A percentile compares a stretch with the other conserved stretches of the same genome.
Evolutionary conservation across 2,888 invertebrate genomes (phyloP).

Genomic region (Hypselothyrea guttata): DNA sequence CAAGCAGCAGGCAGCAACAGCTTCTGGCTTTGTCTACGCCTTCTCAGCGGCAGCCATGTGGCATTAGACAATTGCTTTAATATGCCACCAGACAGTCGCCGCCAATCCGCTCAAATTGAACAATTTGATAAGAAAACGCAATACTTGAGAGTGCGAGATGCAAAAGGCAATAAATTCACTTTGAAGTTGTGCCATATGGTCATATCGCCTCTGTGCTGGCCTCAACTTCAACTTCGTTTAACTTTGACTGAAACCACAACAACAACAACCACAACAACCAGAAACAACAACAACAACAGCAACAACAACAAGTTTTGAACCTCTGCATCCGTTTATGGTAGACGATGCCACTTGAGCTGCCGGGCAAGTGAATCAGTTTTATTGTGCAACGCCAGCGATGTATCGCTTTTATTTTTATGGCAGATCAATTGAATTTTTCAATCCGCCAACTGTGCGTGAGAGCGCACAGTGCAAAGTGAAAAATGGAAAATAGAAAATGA

Average conservation of each 20-base stretch:
- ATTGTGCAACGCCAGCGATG: conserved; percentile 41
- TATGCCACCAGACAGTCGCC: conserved; percentile 58
- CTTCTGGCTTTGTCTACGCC: conserved; percentile 1
- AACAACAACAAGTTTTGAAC: conserved; percentile 19
- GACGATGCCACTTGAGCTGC: conserved; percentile 42
- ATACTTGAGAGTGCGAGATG: conserved; percentile 39
- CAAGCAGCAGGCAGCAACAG: conserved; percentile 30
- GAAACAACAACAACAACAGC: conserved; percentile 16
- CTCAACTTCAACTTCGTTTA: conserved; percentile 20
- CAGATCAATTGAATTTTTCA: conserved; percentile 55
- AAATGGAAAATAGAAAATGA: conserved; percentile 17
- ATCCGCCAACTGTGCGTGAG: conserved; percentile 27
- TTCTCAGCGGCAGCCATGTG: conserved; percentile 19
- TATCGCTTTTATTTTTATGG: conserved; percentile 33
- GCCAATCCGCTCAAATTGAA: conserved; percentile 66
- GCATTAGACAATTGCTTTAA: conserved; percentile 72
- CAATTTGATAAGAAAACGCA: conserved; percentile 67
- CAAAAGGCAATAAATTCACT: conserved; percentile 53
- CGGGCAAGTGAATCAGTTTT: conserved; percentile 65
- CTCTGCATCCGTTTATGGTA: conserved; percentile 32
- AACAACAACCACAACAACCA: conserved; percentile 17
- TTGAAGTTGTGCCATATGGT: conserved; percentile 56
- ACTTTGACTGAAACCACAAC: background rate
- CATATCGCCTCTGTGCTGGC: conserved; percentile 41
- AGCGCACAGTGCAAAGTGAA: conserved; percentile 8